phyloP scores from a whole-genome alignment of 2,113 vertebrate species.

The Psophia crepitans region DNA sequence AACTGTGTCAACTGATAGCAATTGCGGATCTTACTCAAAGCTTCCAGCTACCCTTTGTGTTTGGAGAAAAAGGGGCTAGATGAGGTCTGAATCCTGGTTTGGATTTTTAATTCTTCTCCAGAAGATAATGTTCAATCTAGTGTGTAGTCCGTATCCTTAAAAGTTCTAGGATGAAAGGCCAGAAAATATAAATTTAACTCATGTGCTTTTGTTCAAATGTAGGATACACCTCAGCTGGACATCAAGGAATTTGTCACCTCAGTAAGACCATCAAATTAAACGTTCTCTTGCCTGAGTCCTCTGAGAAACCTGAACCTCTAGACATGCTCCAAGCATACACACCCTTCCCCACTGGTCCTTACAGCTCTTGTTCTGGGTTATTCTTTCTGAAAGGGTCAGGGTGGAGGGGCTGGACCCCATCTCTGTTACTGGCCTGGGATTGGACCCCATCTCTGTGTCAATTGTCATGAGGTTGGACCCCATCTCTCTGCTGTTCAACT shows the following conservation, averaged over 20 bases:
- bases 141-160: not conserved
- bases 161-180: not conserved
- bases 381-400: not conserved
- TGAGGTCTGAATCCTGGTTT: not conserved
- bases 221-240: not conserved
- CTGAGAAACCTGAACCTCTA: not conserved
- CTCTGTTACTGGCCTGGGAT: not conserved
- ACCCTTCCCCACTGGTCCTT: fast-evolving
- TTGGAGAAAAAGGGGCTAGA: not conserved
- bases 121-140: not conserved
- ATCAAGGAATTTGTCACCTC: not conserved
- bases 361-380: not conserved
- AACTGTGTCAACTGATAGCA: not conserved
- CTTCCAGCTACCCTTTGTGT: not conserved
- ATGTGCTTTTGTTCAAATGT: not conserved
- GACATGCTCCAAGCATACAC: not conserved
- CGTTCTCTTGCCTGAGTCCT: not conserved
- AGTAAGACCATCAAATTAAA: not conserved
- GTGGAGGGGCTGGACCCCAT: not conserved
- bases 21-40: not conserved
- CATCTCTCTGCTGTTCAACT: not conserved
- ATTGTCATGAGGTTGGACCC: not conserved
- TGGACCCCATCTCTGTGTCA: not conserved
- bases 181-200: not conserved
- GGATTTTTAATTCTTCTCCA: not conserved